Evolutionary conservation across 2,113 vertebrate genomes (phyloP).

Genomic region (Catharus bicknelli): DNA sequence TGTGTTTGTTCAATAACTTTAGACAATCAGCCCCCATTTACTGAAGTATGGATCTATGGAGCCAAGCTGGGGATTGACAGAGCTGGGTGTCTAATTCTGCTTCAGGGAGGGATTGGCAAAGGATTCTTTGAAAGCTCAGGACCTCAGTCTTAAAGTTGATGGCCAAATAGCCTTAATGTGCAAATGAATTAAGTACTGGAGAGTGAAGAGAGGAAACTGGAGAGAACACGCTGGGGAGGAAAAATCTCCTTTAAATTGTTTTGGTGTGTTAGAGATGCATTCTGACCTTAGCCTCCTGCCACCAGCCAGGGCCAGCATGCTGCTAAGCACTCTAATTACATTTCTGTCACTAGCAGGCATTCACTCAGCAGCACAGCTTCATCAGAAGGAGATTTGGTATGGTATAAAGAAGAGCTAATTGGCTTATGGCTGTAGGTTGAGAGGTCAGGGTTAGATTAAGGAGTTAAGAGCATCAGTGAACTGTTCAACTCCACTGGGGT

Average conservation of each 20-base stretch:
- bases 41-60: background rate
- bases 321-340: background rate
- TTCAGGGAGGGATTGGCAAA: background rate
- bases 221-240: background rate
- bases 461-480: slow-evolving; percentile 19
- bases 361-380: background rate
- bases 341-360: slow-evolving; percentile 24
- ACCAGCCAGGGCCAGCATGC: background rate
- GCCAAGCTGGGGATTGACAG: background rate
- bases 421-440: slow-evolving; percentile 45
- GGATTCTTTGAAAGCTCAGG: background rate
- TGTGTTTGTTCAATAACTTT: background rate
- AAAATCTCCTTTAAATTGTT: background rate
- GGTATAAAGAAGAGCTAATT: slow-evolving; percentile 47
- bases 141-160: background rate
- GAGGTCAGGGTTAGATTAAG: slow-evolving; percentile 46
- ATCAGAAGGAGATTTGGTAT: slow-evolving; percentile 46
- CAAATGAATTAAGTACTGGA: background rate
- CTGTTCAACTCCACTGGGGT: background rate
- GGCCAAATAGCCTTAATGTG: background rate
- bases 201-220: background rate
- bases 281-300: background rate
- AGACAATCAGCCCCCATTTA: background rate
- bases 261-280: background rate
- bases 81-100: background rate